These are phyloP conservation scores for Macquaria ambigua DNA, from an alignment of 2,113 vertebrate genomes.

Conservation along the genomic window DNA sequence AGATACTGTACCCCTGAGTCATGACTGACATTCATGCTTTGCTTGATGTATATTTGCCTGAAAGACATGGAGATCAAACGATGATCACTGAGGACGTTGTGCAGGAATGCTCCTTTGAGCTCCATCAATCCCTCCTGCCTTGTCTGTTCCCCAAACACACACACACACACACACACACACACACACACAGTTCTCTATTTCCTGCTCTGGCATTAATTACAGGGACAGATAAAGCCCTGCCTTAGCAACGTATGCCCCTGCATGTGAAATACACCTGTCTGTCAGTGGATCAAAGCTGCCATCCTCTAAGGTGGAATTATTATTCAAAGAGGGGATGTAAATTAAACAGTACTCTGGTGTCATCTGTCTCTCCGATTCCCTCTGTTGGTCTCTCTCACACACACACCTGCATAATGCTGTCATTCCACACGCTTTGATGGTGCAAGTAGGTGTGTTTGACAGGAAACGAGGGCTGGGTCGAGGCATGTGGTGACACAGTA, in stretches of 20 bases:
- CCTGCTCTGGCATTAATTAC: slow-evolving; percentile 76
- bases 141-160: slow-evolving; percentile 37
- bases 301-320: slow-evolving; percentile 71
- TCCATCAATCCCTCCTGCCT: slow-evolving; percentile 41
- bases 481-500: slow-evolving; percentile 70
- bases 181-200: slow-evolving; percentile 38
- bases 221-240: slow-evolving; percentile 71
- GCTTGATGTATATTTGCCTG: slow-evolving; percentile 54
- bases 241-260: slow-evolving; percentile 57
- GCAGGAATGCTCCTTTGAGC: slow-evolving; percentile 62
- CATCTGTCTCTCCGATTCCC: slow-evolving; percentile 60
- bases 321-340: slow-evolving; percentile 77
- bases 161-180: slow-evolving; percentile 37
- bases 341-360: slow-evolving; percentile 75
- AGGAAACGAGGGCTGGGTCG: slow-evolving; percentile 72
- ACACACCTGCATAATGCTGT: slow-evolving; percentile 78
- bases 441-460: slow-evolving; percentile 73
- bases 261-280: slow-evolving; percentile 78
- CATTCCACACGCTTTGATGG: slow-evolving; percentile 75
- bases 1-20: slow-evolving; percentile 42
- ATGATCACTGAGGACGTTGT: slow-evolving; percentile 17
- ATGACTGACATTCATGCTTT: slow-evolving; percentile 46
- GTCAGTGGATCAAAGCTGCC: slow-evolving; percentile 77
- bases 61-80: slow-evolving; percentile 60
- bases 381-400: slow-evolving; percentile 40